These are phyloP conservation scores for Melanotaenia nigrans DNA, from an alignment of 2,797 vertebrate species.

Conservation along the genomic window DNA sequence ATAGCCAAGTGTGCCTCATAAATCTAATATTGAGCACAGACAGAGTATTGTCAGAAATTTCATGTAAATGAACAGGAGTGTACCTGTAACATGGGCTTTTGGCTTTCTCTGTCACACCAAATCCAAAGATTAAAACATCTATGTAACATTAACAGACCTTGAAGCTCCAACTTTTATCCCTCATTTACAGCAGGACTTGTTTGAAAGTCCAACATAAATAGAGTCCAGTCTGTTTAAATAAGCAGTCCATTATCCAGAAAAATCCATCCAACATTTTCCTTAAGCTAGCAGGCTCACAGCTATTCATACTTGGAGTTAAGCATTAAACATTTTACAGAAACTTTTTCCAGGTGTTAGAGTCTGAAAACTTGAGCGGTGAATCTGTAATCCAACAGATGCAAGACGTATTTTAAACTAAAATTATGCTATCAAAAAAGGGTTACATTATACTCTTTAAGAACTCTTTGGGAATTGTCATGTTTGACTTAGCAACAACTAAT, in stretches of 20 bases:
- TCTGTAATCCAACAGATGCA: not conserved
- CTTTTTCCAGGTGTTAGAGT: slow-evolving; percentile 5
- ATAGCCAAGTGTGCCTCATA: not conserved
- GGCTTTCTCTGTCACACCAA: slow-evolving; percentile 18
- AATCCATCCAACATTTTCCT: slow-evolving; percentile 14
- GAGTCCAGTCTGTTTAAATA: slow-evolving; percentile 11
- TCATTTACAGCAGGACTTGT: slow-evolving; percentile 31
- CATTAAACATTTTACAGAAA: slow-evolving; percentile 3
- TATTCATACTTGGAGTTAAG: slow-evolving; percentile 18
- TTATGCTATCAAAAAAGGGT: not conserved
- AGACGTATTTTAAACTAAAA: slow-evolving; percentile 5
- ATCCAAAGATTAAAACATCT: no score
- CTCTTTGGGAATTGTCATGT: not conserved
- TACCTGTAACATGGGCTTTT: slow-evolving; percentile 14
- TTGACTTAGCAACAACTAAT: not conserved
- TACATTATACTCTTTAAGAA: slow-evolving; percentile 12
- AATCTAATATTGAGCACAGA: slow-evolving; percentile 12
- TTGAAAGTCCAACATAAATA: not conserved
- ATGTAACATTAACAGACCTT: no score
- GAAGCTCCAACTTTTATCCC: slow-evolving; percentile 3
- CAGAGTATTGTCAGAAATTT: slow-evolving; percentile 24
- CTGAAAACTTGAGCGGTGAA: not conserved
- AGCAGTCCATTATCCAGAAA: slow-evolving; percentile 21
- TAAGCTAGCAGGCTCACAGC: slow-evolving; percentile 14
- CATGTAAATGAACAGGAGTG: slow-evolving; percentile 31